A percentile compares a stretch with the other conserved stretches of the same genome.
Conservation (phyloP, 2,113 vertebrate species). For the Lepisosteus osseus region DNA sequence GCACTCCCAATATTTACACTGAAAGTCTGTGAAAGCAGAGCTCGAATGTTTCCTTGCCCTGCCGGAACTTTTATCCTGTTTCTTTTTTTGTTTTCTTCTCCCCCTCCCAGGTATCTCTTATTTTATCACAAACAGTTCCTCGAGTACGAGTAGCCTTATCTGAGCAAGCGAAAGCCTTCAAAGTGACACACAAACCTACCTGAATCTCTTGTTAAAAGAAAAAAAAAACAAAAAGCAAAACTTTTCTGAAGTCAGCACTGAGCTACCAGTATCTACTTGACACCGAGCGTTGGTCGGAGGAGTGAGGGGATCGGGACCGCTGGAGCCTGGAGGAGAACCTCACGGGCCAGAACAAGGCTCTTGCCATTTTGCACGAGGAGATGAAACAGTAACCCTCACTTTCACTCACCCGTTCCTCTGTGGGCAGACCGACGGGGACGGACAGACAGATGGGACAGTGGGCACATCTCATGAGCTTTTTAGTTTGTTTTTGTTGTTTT, state of each 20-base stretch:
- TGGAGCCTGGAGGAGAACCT: constrained; percentile 51
- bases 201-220: constrained; percentile 56
- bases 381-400: constrained; percentile 33
- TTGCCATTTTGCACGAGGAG: constrained; percentile 50
- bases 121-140: constrained; percentile 98
- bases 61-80: no score
- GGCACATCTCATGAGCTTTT: constrained; percentile 68
- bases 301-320: constrained; percentile 60
- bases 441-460: constrained; percentile 31
- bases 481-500: constrained; percentile 16
- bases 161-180: constrained; percentile 59
- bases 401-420: neutral
- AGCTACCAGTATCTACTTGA: constrained; percentile 86
- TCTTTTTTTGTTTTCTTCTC: neutral
- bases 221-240: constrained; percentile 43
- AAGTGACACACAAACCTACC: constrained; percentile 77
- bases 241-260: constrained; percentile 66
- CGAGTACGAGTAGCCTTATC: constrained; percentile 84
- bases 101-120: constrained; percentile 74
- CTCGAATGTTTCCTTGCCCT: no score
- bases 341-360: constrained; percentile 50
- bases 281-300: constrained; percentile 67
- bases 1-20: neutral
- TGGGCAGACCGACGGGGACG: neutral
- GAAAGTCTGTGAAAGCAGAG: no score